Evolutionary conservation across 2,888 invertebrate species (phyloP).

Genomic region (Philaethria dido): DNA sequence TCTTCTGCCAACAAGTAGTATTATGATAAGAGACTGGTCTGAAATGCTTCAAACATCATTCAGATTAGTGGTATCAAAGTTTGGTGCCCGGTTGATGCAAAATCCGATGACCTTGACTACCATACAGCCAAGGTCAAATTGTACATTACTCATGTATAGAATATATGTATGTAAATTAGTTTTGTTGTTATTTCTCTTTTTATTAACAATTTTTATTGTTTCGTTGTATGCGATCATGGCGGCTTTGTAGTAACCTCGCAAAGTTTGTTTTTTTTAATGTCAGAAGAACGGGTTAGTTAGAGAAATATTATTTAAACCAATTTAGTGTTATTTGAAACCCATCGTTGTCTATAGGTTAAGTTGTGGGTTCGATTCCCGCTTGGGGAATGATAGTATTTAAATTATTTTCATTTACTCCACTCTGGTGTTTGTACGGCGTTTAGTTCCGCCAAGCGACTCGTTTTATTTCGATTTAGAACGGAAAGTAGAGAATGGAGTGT

Average conservation of each 20-base stretch:
- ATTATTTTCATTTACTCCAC: too few relatives aligned
- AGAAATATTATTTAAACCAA: slow-evolving; percentile 9
- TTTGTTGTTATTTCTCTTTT: slow-evolving; percentile 42
- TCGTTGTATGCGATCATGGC: slow-evolving; percentile 34
- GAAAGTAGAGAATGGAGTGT: too few relatives aligned
- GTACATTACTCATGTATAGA: slow-evolving; percentile 41
- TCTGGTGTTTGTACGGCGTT: too few relatives aligned
- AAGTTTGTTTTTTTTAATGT: slow-evolving; percentile 8
- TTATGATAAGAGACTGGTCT: slow-evolving; percentile 16
- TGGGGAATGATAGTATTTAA: too few relatives aligned
- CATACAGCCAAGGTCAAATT: slow-evolving; percentile 31
- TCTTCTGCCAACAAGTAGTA: slow-evolving; percentile 26
- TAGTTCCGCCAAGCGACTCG: too few relatives aligned
- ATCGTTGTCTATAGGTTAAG: too few relatives aligned
- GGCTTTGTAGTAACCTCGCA: neutral
- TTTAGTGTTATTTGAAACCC: slow-evolving; percentile 1
- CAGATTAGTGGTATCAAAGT: neutral
- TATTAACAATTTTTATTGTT: slow-evolving; percentile 29
- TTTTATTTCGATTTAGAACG: too few relatives aligned
- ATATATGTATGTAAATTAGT: slow-evolving; percentile 40
- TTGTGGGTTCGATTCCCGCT: too few relatives aligned
- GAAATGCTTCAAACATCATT: neutral
- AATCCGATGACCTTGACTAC: slow-evolving; percentile 22
- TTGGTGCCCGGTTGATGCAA: slow-evolving; percentile 1
- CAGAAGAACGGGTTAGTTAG: slow-evolving; percentile 10